Evolutionary conservation across 2,113 vertebrate genomes (phyloP), one percentile per base, ranked within the genome.

Genomic region (Corythoichthys haematopterus): DNA sequence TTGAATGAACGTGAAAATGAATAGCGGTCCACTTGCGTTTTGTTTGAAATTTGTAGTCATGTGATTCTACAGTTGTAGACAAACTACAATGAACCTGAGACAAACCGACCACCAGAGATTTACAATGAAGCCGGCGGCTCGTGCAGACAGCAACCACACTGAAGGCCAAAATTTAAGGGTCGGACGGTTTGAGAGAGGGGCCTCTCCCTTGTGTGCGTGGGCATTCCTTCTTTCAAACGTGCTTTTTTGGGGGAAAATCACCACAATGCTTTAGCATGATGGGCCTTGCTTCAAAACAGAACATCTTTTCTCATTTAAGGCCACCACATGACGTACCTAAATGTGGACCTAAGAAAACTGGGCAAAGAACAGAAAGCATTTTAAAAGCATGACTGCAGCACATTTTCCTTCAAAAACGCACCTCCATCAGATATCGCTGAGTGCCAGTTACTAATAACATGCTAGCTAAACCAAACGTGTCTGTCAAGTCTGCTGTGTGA

Each of bases 211-310:
- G 51, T n/a, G 68, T 2, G 35, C 68, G 50, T 37, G 6, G 55
- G 65, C 64, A 61, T 80, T 81, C 64, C 76, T 74, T 82, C 56
- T 57, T 74, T 73, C 78, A 80, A 84, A 81, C 66, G 84, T 84
- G 84, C 74, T 81, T 77, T 88, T 85, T 69, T 83, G 63, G 55
- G 45, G 66, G 20, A 71, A 40, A 63, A 35, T 58, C 48, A 46
- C n/a, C 52, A 16, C 1, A 40, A 51, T 65, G 70, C 48, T 75
- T 79, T 73, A 20, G 47, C 40, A 8, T 57, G 20, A 40, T 10
- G 10, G 50, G 50, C 16, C 16, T 46, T 46, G 45, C 9, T 7
- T 4, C 50, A 6, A 48, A 48, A 48, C 16, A n/a, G 5, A 3
- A 15, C 7, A n/a, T 20, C 50, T n/a, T 52, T 20, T 20, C n/a